phyloP scores from a whole-genome alignment of 2,113 vertebrate genomes.

The Microtus ochrogaster region DNA sequence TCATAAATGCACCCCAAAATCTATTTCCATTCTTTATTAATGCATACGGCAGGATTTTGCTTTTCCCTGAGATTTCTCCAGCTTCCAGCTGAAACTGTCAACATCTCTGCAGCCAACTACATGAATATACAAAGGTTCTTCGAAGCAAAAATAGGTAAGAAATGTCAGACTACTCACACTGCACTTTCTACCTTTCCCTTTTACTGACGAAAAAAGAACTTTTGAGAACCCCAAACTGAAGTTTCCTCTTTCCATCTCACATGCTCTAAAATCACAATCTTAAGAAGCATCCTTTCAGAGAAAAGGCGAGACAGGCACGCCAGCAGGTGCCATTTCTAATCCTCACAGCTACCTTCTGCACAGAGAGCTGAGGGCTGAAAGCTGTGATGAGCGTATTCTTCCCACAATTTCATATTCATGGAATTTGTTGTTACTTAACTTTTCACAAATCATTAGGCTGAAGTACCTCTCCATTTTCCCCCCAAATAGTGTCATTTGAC shows the following conservation, averaged over 20 bases:
- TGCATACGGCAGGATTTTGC: slow-evolving; percentile 27
- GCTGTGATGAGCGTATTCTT: slow-evolving; percentile 79
- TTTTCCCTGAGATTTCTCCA: slow-evolving; percentile 55
- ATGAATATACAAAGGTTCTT: slow-evolving; percentile 77
- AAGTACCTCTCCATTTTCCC: slow-evolving; percentile 86
- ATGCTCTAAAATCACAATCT: slow-evolving; percentile 66
- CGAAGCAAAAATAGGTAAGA: slow-evolving; percentile 70
- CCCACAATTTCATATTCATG: slow-evolving; percentile 86
- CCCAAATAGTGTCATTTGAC: slow-evolving; percentile 87
- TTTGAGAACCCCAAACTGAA: slow-evolving; percentile 65
- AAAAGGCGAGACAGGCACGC: slow-evolving; percentile 50
- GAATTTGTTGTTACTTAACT: slow-evolving; percentile 89
- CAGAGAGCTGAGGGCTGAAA: slow-evolving; percentile 66
- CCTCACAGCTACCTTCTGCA: slow-evolving; percentile 64
- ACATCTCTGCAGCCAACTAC: slow-evolving; percentile 54
- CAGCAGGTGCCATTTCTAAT: slow-evolving; percentile 79
- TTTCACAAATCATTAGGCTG: slow-evolving; percentile 85
- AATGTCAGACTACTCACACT: slow-evolving; percentile 72
- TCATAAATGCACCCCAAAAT: neutral
- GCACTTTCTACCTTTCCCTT: slow-evolving; percentile 61
- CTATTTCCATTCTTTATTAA: slow-evolving; percentile 50
- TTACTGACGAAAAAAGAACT: slow-evolving; percentile 64
- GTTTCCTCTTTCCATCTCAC: slow-evolving; percentile 58
- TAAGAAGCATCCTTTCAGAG: slow-evolving; percentile 75
- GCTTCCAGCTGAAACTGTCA: slow-evolving; percentile 65